Evolutionary conservation across 2,888 invertebrate species (phyloP).

Genomic region (Ophion ellenae): DNA sequence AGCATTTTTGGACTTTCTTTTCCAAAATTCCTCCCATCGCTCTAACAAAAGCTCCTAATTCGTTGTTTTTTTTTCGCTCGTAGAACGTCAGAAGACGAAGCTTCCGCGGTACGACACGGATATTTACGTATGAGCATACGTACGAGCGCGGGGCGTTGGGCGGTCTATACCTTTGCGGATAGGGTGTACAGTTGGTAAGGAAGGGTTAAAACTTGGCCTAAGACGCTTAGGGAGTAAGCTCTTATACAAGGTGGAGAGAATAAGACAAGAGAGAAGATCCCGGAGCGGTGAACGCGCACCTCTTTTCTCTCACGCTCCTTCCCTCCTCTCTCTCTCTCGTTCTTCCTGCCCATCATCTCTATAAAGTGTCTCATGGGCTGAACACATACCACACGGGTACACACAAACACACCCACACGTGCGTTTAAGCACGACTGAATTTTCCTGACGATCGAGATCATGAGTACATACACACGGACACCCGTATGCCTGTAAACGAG

Average conservation of each 20-base stretch:
- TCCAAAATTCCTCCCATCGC: neutral
- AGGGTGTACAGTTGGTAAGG: slow-evolving; percentile 62
- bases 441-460: slow-evolving; percentile 40
- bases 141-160: neutral
- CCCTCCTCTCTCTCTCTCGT: neutral
- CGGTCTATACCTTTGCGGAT: slow-evolving; percentile 36
- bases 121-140: slow-evolving; percentile 3
- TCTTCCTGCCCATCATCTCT: slow-evolving; percentile 13
- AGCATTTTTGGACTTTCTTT: too few species aligned
- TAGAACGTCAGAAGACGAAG: neutral
- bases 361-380: slow-evolving; percentile 48
- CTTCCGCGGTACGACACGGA: neutral
- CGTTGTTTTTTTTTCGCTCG: neutral
- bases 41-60: neutral
- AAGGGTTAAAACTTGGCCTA: slow-evolving; percentile 82
- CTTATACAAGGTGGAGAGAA: slow-evolving; percentile 81
- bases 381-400: neutral
- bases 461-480: neutral
- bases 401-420: neutral
- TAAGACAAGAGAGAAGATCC: slow-evolving; percentile 75
- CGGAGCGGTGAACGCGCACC: slow-evolving; percentile 47
- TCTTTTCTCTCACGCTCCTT: slow-evolving; percentile 37
- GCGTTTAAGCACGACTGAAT: slow-evolving; percentile 37
- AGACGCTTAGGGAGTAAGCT: slow-evolving; percentile 83
- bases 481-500: slow-evolving; percentile 16